These are phyloP conservation scores for Cassiopea andromeda DNA, from an alignment of 30 jellyfish, hydroid and myxozoan genomes.

Conservation along the genomic window DNA sequence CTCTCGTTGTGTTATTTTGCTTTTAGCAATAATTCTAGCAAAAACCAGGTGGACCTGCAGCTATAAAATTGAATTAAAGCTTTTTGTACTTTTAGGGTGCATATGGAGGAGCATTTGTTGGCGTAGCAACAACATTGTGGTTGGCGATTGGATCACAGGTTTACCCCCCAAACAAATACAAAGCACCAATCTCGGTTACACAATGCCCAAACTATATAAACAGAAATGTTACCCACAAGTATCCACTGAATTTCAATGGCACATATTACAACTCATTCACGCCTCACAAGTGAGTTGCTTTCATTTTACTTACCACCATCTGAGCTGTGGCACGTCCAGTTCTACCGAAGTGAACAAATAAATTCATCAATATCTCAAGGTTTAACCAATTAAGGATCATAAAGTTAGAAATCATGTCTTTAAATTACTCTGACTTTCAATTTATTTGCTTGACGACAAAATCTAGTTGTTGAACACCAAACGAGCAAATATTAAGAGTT, in stretches of 20 bases:
- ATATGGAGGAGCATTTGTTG: constrained; percentile 83
- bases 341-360: too few species aligned
- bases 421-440: too few species aligned
- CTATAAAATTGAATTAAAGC: neutral
- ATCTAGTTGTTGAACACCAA: too few species aligned
- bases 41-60: too few species aligned
- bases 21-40: too few species aligned
- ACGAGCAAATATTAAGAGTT: too few species aligned
- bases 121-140: constrained; percentile 89
- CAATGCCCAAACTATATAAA: constrained; percentile 56
- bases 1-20: too few species aligned
- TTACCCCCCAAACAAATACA: constrained; percentile 82
- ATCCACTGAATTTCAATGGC: constrained; percentile 43
- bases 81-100: constrained; percentile 73
- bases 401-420: too few species aligned
- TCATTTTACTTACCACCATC: neutral
- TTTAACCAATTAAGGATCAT: too few species aligned
- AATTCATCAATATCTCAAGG: too few species aligned
- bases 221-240: constrained; percentile 48
- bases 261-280: constrained; percentile 36
- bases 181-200: constrained; percentile 71
- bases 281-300: constrained; percentile 71
- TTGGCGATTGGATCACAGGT: constrained; percentile 89
- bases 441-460: too few species aligned
- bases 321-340: too few species aligned